A percentile compares a stretch with the other conserved stretches of the same genome.
Conservation (phyloP, 2,797 vertebrate species). For the Sebastes taczanowskii region DNA sequence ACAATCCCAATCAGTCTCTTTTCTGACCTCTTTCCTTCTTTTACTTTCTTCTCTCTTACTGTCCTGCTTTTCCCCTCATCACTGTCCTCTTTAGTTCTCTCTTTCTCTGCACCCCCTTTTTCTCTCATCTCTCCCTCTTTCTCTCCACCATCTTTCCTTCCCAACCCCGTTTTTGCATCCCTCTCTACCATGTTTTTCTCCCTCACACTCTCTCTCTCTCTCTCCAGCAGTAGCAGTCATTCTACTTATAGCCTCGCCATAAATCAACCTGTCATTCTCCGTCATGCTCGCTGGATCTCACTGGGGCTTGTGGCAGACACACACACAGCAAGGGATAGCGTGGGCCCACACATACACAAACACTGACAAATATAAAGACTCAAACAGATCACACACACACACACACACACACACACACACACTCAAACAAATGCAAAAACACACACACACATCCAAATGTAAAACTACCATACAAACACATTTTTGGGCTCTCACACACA, state of each 20-base stretch:
- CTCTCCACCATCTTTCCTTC: conserved; percentile 11
- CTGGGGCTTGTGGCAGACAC: conserved; percentile 67
- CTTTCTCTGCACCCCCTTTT: conserved; percentile 22
- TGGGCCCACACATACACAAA: conserved; percentile 40
- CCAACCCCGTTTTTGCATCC: conserved; percentile 10
- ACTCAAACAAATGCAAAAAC: neutral
- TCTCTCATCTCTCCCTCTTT: conserved; percentile 1
- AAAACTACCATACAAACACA: neutral
- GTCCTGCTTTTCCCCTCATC: neutral
- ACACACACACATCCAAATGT: neutral
- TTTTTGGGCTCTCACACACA: neutral
- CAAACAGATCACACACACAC: conserved; percentile 2
- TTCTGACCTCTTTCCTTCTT: conserved; percentile 20
- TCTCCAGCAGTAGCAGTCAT: conserved; percentile 67
- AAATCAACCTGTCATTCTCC: conserved; percentile 88
- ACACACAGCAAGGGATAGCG: neutral
- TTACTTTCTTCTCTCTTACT: neutral
- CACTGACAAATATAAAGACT: conserved; percentile 17
- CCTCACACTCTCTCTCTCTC: neutral
- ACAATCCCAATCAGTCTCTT: conserved; percentile 31
- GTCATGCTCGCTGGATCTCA: conserved; percentile 82
- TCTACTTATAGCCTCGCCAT: conserved; percentile 85
- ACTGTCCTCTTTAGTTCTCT: conserved; percentile 21
- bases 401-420: neutral
- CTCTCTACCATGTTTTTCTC: conserved; percentile 27